Conservation (phyloP, 2,888 invertebrate genomes). For the Standfussiana lucernea region DNA sequence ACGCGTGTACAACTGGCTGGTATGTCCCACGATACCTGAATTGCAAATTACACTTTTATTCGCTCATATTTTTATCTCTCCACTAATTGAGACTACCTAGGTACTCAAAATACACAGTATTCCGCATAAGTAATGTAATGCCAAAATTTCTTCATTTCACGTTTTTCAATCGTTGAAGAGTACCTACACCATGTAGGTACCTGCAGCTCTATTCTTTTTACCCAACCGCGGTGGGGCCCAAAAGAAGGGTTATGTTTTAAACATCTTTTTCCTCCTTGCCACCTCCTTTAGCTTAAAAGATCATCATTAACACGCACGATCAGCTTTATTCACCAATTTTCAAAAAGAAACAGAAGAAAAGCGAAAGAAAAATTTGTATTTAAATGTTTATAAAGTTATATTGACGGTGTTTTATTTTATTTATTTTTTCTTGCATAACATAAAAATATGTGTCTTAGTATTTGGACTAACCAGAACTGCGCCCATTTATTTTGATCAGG, state of each 20-base stretch:
- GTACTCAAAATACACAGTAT: conserved; percentile 26
- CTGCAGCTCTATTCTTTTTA: background rate
- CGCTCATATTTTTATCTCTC: background rate
- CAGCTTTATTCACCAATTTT: conserved; percentile 11
- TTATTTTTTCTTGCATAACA: background rate
- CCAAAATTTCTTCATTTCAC: background rate
- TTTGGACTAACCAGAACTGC: background rate
- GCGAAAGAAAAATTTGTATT: background rate
- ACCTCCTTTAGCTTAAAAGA: background rate
- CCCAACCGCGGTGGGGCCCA: background rate
- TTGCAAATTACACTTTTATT: conserved; percentile 28
- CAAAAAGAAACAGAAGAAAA: background rate
- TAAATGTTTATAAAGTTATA: background rate
- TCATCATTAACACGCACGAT: conserved; percentile 40
- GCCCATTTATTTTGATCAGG: background rate
- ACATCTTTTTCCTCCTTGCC: background rate
- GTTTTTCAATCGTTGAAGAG: background rate
- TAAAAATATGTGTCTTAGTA: background rate
- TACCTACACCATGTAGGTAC: background rate
- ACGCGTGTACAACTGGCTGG: background rate
- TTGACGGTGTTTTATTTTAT: background rate
- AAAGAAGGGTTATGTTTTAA: background rate
- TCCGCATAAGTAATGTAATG: background rate
- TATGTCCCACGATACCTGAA: background rate
- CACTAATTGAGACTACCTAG: background rate